These are phyloP conservation scores for Cyanoderma ruficeps DNA, from an alignment of 2,113 vertebrate genomes.

Conservation along the genomic window DNA sequence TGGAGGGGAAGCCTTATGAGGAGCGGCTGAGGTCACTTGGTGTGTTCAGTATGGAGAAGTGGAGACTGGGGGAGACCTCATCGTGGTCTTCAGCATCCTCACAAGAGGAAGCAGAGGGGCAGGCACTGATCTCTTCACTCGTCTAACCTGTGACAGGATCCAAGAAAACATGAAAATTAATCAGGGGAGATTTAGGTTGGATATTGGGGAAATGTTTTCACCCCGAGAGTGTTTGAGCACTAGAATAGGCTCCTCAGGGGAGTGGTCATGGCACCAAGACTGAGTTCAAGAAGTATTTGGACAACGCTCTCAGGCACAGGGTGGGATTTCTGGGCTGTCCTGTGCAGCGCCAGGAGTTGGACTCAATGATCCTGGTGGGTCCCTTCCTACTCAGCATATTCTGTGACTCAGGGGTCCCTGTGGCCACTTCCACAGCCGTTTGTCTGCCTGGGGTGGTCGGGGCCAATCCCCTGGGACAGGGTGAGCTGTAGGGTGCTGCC, in stretches of 20 bases:
- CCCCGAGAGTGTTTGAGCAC: neutral
- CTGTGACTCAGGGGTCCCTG: rapidly evolving
- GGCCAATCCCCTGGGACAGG: neutral
- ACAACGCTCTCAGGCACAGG: rapidly evolving
- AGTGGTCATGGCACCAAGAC: too few relatives aligned
- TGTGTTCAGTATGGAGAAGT: neutral
- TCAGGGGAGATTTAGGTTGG: neutral
- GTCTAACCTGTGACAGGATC: neutral
- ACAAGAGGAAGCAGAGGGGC: too few relatives aligned
- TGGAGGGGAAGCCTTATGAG: neutral
- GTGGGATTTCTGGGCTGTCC: neutral
- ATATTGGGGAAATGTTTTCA: neutral
- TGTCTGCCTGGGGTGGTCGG: rapidly evolving
- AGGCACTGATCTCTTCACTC: neutral
- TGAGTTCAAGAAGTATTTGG: neutral
- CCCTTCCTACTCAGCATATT: neutral
- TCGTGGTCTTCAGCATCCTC: neutral
- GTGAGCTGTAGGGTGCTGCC: neutral
- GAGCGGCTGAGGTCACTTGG: neutral
- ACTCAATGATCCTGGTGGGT: neutral
- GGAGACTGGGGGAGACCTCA: neutral
- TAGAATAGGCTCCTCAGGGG: neutral
- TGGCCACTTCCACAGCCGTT: rapidly evolving
- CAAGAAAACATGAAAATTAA: neutral
- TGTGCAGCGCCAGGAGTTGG: neutral